These are phyloP conservation scores for Chloebia gouldiae DNA, from an alignment of 2,113 vertebrate species.

Conservation along the genomic window DNA sequence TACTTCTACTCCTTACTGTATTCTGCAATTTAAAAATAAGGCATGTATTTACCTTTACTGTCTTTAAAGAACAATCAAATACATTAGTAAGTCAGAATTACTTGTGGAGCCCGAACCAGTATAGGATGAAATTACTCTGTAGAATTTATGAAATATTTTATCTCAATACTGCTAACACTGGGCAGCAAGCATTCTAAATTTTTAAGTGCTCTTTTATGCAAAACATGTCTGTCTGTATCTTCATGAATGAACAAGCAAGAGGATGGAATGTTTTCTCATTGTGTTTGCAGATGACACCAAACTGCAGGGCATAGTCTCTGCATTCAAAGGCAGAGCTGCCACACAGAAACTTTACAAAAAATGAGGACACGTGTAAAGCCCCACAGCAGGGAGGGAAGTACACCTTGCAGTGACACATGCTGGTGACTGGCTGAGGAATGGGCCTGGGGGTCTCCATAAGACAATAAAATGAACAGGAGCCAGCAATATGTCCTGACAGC, in stretches of 20 bases:
- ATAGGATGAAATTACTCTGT: neutral
- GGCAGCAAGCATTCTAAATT: neutral
- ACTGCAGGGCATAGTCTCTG: fast-evolving
- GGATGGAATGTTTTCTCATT: neutral
- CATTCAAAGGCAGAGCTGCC: neutral
- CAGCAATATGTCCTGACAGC: neutral
- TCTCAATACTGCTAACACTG: neutral
- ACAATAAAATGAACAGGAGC: neutral
- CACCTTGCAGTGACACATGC: neutral
- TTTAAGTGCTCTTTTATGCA: neutral
- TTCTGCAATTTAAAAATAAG: neutral
- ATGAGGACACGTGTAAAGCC: neutral
- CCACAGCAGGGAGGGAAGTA: fast-evolving
- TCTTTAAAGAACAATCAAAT: neutral
- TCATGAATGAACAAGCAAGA: neutral
- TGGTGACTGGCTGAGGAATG: neutral
- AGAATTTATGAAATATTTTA: neutral
- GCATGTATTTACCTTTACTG: neutral
- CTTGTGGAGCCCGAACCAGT: neutral
- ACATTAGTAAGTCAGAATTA: neutral
- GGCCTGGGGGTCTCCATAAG: neutral
- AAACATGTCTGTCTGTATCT: fast-evolving
- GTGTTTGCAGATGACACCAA: neutral
- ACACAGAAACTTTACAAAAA: neutral
- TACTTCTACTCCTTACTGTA: neutral